Percentiles rank a stretch among this genome's conserved stretches.
Conservation (phyloP, 2,113 vertebrate genomes). For the Micronisus gabar region DNA sequence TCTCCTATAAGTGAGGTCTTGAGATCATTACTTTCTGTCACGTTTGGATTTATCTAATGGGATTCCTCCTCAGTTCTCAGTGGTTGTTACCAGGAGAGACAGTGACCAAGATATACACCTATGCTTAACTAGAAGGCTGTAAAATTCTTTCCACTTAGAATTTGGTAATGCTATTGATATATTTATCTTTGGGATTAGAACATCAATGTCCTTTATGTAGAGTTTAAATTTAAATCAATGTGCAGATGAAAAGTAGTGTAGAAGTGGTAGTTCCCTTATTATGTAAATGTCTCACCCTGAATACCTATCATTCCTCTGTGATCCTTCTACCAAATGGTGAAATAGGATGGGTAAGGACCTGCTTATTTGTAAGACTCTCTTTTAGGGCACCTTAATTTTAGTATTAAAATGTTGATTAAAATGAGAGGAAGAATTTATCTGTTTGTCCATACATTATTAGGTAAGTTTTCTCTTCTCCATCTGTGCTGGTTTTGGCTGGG, state of each 20-base stretch:
- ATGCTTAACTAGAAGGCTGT: neutral
- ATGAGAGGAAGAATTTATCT: neutral
- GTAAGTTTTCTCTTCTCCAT: neutral
- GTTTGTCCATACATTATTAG: neutral
- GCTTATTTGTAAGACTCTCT: neutral
- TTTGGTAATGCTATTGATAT: neutral
- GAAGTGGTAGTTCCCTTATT: neutral
- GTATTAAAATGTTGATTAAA: neutral
- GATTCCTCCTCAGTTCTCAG: neutral
- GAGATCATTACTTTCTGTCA: neutral
- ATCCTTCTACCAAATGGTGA: neutral
- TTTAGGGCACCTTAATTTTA: neutral
- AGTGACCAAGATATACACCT: neutral
- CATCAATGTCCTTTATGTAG: neutral
- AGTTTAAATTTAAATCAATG: neutral
- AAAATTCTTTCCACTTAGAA: neutral
- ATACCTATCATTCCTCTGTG: neutral
- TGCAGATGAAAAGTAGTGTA: neutral
- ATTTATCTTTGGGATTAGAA: neutral
- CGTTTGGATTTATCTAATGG: neutral
- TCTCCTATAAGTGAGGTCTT: neutral
- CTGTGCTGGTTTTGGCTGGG: neutral
- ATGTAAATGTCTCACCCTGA: neutral
- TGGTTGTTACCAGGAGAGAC: neutral
- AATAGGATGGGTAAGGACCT: neutral